Evolutionary conservation across 2,113 vertebrate species (phyloP), one percentile per base, ranked within the genome.

Genomic region (Tenebrosternarchus preto): DNA sequence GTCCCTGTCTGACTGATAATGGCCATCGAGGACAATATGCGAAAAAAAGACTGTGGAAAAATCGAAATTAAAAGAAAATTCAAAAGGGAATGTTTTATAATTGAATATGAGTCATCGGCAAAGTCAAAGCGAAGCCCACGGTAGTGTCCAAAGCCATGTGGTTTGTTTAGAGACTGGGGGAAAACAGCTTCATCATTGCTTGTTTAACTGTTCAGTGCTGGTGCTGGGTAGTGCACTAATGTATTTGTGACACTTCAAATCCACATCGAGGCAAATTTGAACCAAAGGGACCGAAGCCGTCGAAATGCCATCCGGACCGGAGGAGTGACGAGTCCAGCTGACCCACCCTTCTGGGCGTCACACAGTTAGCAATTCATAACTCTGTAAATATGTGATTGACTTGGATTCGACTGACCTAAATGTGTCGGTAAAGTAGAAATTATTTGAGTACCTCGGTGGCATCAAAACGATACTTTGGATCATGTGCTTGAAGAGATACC

Each of bases 191-290:
- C 43, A 50, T 68, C 64, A 68, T n/a, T 9, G n/a, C 36, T n/a
- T 8, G 0, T 22, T 67, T 33, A 33, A 8, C 19, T 9, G 29
- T 36, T 36, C 19, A 9, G 15, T 19, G 19, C 17, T 4, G 20
- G 5, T 33, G 33, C 29, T 39, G 64, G 31, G 8, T 68, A 15
- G 64, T 68, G 33, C 20, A 9, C 39, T 68, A 39, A 39, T 68
- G 64, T 39, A 68, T 68, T 68, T 19, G 19, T 68, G 64, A 68
- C 31, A 68, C 64, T 39, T 68, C 4, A 68, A 39, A 39, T 68
- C 64, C 3, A 19, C 64, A 20, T 33, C 9, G 20, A 39, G 33
- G 19, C 31, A 5, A 39, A 12, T 39, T 33, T 11, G 8, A 31
- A 39, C 33, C 64, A 68, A 68, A 68, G 31, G 64, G 31, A 22